Evolutionary conservation across 2,888 invertebrate species (phyloP).

Genomic region (Timema cristinae): DNA sequence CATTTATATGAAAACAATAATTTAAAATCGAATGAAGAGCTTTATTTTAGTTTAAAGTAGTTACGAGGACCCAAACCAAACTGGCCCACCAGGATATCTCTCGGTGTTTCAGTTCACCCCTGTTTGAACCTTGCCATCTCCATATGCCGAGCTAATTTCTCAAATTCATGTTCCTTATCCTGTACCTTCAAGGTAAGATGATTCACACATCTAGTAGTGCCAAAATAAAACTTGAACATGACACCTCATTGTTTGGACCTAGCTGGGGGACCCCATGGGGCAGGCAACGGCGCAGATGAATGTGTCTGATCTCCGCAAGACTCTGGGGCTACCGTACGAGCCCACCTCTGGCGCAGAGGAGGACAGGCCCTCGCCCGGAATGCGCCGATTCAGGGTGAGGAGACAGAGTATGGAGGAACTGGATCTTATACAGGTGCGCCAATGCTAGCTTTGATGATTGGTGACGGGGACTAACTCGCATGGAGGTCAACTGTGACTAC

Average conservation of each 20-base stretch:
- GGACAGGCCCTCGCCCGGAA: conserved; percentile 35
- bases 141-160: no score
- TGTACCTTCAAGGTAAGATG: no score
- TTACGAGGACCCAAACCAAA: no score
- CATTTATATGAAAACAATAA: no score
- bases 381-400: conserved; percentile 59
- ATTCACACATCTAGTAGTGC: no score
- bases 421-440: conserved; percentile 28
- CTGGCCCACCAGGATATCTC: no score
- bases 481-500: not conserved
- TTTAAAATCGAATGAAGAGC: no score
- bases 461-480: not conserved
- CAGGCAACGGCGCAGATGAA: conserved; percentile 93
- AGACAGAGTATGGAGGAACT: conserved; percentile 95
- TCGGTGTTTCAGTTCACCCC: no score
- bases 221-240: not conserved
- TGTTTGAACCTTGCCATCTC: no score
- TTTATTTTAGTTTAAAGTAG: no score
- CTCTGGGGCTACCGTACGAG: conserved; percentile 63
- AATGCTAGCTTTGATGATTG: no score
- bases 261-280: conserved; percentile 85
- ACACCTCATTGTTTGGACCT: conserved; percentile 27
- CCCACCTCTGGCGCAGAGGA: conserved; percentile 42
- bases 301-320: conserved; percentile 80
- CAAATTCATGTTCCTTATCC: no score